Base-by-base conservation (phyloP, 2,888 invertebrate species). In the Lasioglossum marginatum region DNA sequence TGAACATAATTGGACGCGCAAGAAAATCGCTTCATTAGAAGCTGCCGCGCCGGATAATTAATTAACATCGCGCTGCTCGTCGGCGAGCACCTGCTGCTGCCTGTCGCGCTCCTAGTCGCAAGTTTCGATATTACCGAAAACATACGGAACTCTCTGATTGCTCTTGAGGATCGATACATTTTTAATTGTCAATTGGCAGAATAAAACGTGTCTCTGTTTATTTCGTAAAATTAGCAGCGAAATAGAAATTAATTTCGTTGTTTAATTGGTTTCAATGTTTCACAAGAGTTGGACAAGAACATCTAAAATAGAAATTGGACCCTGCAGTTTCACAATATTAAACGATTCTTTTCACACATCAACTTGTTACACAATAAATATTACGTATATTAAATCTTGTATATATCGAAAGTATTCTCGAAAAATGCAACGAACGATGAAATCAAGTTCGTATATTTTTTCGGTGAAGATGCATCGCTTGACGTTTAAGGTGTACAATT, bases 21-120 rank as follows among this genome's bases (percentile, higher is more conserved):
- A 87, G 86, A 77, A 74, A 73, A 68, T 83, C 70, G 73, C 45
- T 77, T 87, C 48, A 48, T 85, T 76, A 73, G 68, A 23, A 31
- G n/a, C 57, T 57, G 34, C 31, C 48, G 37, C 5, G 31, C 19
- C 0, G n/a, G 40, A 76, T 77, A 77, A 83, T 72, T 83, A 72
- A 76, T 81, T 52, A 60, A 76, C 34, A 76, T 14, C 34, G 52
- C 31, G 8, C n/a, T 23, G 27, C 57, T 4, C 27, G 8, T 2
- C 57, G 74, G 37, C 8, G 48, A 82, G 70, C 37, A 63, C 14
- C 60, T 27, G 60, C 57, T 8, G 68, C 48, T 12, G 71, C 45
- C 68, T 19, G 68, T 52, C 66, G 27, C 19, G 37, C 40, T 40
- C 14, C 57, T 40, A 40, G 37, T 52, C 27, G 6, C 40, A 60